Evolutionary conservation across 2,113 vertebrate species (phyloP).

Genomic region (Chionomys nivalis): DNA sequence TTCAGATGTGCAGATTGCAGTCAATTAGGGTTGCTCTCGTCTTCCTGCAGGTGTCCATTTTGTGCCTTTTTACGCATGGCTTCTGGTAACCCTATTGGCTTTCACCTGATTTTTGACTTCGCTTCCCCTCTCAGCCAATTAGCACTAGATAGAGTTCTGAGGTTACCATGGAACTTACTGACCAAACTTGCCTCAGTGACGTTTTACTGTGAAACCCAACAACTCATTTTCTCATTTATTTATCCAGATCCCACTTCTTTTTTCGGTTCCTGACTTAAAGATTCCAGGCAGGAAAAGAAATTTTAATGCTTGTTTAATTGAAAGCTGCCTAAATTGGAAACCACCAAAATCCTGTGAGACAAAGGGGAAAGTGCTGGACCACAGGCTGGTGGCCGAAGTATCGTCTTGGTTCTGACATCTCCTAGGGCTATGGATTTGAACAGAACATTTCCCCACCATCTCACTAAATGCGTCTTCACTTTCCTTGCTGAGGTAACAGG

Average conservation of each 20-base stretch:
- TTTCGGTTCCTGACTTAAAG: background rate
- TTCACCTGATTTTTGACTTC: slow-evolving; percentile 34
- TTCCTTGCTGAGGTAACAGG: background rate
- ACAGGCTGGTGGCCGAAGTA: background rate
- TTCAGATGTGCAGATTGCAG: too few species aligned
- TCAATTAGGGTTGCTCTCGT: too few species aligned
- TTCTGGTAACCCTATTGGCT: slow-evolving; percentile 1
- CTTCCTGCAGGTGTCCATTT: too few species aligned
- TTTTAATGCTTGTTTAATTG: background rate
- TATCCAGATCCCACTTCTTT: too few species aligned
- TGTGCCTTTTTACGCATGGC: too few species aligned
- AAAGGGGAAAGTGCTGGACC: background rate
- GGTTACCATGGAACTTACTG: background rate
- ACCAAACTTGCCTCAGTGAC: background rate
- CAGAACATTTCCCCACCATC: background rate
- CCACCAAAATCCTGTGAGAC: background rate
- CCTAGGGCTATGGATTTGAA: background rate
- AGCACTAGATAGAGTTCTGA: background rate
- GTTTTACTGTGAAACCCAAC: background rate
- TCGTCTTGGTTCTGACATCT: background rate
- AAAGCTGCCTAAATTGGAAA: background rate
- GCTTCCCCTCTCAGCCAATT: background rate
- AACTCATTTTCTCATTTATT: background rate
- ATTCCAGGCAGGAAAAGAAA: background rate
- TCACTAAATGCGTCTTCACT: background rate